Percentiles rank a stretch among this genome's conserved stretches.
phyloP scores from a whole-genome alignment of 2,113 vertebrate genomes.

The Boleophthalmus pectinirostris region DNA sequence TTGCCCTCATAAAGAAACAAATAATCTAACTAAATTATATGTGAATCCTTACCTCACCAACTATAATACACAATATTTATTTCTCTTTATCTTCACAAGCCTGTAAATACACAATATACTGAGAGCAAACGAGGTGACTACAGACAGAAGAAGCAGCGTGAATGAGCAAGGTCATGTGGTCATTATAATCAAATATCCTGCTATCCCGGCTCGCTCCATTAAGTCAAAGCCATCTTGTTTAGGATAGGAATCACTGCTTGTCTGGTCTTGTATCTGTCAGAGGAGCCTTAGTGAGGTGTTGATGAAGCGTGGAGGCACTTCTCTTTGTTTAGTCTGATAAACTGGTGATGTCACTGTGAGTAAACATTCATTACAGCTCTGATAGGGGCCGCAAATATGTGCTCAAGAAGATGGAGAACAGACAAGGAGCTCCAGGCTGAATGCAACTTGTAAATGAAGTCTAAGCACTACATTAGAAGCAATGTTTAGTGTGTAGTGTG shows the following conservation, averaged over 20 bases:
- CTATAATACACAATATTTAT: no score
- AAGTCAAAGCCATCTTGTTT: not conserved
- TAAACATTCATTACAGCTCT: conserved; percentile 6
- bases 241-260: not conserved
- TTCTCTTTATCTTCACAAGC: not conserved
- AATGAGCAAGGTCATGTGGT: conserved; percentile 13
- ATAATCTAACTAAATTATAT: no score
- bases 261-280: conserved; percentile 13
- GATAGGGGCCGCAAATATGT: conserved; percentile 8
- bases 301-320: conserved; percentile 17
- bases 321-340: conserved; percentile 14
- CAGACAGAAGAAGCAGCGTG: not conserved
- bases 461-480: not conserved
- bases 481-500: not conserved
- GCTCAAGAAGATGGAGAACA: not conserved
- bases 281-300: conserved; percentile 15
- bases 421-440: not conserved
- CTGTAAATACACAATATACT: conserved; percentile 15
- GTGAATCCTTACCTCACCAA: no score
- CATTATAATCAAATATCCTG: not conserved
- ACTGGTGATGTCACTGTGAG: conserved; percentile 10
- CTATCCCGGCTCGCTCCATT: not conserved
- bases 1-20: no score
- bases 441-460: conserved; percentile 3
- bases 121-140: conserved; percentile 12